Conservation (phyloP, 2,888 invertebrate species). For the Epinotia ramella region DNA sequence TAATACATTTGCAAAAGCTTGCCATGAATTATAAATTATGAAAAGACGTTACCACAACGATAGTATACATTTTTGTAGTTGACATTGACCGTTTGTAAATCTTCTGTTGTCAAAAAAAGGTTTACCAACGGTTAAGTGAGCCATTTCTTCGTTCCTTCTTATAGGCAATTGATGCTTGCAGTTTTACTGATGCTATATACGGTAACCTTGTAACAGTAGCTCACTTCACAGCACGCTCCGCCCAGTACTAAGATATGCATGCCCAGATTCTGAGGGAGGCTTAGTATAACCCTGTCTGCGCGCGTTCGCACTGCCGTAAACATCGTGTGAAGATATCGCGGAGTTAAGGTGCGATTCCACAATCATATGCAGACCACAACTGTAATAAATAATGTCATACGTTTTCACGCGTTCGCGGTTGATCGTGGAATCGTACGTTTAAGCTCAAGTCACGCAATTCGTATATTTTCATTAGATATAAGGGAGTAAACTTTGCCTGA, state of each 20-base stretch:
- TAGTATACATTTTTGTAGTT: too few relatives aligned
- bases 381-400: not conserved
- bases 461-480: slow-evolving; percentile 17
- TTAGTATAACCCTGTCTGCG: slow-evolving; percentile 41
- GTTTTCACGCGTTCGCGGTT: not conserved
- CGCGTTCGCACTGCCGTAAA: slow-evolving; percentile 30
- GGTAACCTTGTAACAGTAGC: not conserved
- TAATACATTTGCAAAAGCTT: too few relatives aligned
- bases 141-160: not conserved
- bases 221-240: slow-evolving; percentile 44
- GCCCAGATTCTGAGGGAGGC: slow-evolving; percentile 65
- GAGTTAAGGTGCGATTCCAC: slow-evolving; percentile 7
- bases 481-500: slow-evolving; percentile 16
- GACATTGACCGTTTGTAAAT: too few relatives aligned
- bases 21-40: too few relatives aligned
- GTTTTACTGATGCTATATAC: not conserved
- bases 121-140: not conserved
- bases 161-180: not conserved
- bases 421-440: not conserved
- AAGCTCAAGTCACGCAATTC: not conserved
- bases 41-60: too few relatives aligned
- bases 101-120: not conserved
- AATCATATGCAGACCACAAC: not conserved
- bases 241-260: slow-evolving; percentile 67
- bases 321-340: slow-evolving; percentile 17